Conservation (phyloP, 2,888 invertebrate species). For the Drosophila mimica region DNA sequence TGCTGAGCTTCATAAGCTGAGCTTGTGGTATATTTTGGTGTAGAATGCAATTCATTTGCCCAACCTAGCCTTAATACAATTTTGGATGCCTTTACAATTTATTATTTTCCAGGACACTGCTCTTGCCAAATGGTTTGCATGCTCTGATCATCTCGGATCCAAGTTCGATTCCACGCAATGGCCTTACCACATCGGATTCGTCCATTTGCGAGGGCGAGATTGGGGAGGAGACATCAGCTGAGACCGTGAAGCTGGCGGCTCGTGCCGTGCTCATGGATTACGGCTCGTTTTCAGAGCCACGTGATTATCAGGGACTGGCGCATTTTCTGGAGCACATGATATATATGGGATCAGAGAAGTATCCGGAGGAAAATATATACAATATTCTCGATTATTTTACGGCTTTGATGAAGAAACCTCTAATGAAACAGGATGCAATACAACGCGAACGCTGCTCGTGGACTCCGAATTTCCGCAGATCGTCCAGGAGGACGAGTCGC, state of each 20-base stretch:
- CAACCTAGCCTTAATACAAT: background rate
- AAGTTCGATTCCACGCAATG: conserved; percentile 82
- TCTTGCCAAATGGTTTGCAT: conserved; percentile 89
- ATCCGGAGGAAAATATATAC: conserved; percentile 94
- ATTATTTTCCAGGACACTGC: conserved; percentile 86
- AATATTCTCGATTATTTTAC: conserved; percentile 94
- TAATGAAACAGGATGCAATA: conserved; percentile 94
- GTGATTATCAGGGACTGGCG: conserved; percentile 92
- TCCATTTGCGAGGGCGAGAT: conserved; percentile 69
- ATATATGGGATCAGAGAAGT: conserved; percentile 97
- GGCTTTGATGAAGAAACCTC: conserved; percentile 93
- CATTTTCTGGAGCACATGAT: conserved; percentile 96
- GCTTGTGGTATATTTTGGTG: background rate
- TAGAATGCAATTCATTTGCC: too few relatives aligned
- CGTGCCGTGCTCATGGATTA: conserved; percentile 91
- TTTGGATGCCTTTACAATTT: background rate
- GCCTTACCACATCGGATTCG: conserved; percentile 76
- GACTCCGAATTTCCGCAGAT: conserved; percentile 96
- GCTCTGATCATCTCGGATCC: conserved; percentile 90
- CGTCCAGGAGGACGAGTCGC: conserved; percentile 89
- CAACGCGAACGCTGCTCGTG: conserved; percentile 93
- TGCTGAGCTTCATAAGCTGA: background rate
- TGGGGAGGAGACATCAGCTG: conserved; percentile 63
- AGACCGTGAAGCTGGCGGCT: conserved; percentile 87
- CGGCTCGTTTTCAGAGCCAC: conserved; percentile 92